These are phyloP conservation scores for Psix sp. DNA, from an alignment of 1,140 invertebrate genomes.

Conservation along the genomic window DNA sequence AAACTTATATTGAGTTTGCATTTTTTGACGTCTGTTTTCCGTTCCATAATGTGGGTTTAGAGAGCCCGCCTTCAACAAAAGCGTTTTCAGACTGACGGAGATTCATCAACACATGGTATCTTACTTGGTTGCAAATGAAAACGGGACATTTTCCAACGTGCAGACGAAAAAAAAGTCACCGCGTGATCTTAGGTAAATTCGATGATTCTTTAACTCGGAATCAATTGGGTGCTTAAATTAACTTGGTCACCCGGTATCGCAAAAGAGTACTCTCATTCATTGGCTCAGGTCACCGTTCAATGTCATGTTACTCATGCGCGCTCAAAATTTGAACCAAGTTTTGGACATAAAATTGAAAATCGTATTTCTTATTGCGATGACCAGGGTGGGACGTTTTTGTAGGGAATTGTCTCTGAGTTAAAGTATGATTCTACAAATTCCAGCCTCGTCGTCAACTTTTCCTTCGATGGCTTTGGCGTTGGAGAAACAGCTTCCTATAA, in stretches of 20 bases:
- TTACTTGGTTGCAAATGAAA: slow-evolving; percentile 66
- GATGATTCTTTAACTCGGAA: slow-evolving; percentile 55
- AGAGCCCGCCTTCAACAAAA: slow-evolving; percentile 53
- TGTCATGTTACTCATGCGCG: neutral
- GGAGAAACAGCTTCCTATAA: slow-evolving; percentile 42
- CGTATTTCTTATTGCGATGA: slow-evolving; percentile 41
- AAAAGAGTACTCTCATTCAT: slow-evolving; percentile 32
- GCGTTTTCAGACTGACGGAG: slow-evolving; percentile 68
- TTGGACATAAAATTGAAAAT: too few species aligned
- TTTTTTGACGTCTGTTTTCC: slow-evolving; percentile 22
- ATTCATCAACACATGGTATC: slow-evolving; percentile 66
- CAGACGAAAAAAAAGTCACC: slow-evolving; percentile 46
- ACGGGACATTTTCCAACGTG: slow-evolving; percentile 60
- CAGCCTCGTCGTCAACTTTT: slow-evolving; percentile 26
- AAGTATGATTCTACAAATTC: slow-evolving; percentile 33
- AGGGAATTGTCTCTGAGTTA: slow-evolving; percentile 52
- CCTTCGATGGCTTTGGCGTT: slow-evolving; percentile 47
- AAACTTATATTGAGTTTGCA: slow-evolving; percentile 26
- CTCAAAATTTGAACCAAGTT: too few species aligned
- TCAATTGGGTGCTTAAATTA: slow-evolving; percentile 51
- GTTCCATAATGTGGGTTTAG: slow-evolving; percentile 37
- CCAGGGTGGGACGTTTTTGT: slow-evolving; percentile 26
- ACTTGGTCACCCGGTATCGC: slow-evolving; percentile 33
- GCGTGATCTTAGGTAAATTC: slow-evolving; percentile 67
- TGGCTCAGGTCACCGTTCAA: slow-evolving; percentile 12